phyloP scores from a whole-genome alignment of 2,113 vertebrate genomes.

The Lonchura striata region DNA sequence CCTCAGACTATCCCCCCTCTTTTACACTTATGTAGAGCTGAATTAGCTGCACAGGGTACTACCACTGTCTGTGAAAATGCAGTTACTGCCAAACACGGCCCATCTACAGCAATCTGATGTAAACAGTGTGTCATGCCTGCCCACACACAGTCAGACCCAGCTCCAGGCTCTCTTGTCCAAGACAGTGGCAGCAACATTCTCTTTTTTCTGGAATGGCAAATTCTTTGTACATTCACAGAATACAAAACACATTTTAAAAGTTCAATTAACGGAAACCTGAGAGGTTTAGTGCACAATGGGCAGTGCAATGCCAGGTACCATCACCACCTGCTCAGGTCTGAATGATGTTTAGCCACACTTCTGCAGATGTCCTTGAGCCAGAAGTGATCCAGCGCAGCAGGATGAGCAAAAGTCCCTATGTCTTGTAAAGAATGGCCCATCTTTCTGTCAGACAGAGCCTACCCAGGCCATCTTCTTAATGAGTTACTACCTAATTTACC shows the following conservation, averaged over 20 bases:
- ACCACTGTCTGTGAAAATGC: not conserved
- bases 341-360: not conserved
- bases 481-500: not conserved
- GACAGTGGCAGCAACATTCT: not conserved
- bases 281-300: not conserved
- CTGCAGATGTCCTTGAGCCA: not conserved
- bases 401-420: rapidly evolving
- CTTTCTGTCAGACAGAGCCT: not conserved
- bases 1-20: not conserved
- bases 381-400: not conserved
- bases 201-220: not conserved
- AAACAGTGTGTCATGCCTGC: not conserved
- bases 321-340: not conserved
- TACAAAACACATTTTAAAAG: not conserved
- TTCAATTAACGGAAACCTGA: not conserved
- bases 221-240: not conserved
- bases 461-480: not conserved
- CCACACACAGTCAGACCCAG: not conserved
- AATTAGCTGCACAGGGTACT: not conserved
- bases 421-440: not conserved
- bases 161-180: not conserved
- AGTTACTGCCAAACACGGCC: not conserved
- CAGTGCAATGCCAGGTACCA: not conserved
- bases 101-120: not conserved
- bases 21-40: not conserved